These are phyloP conservation scores for Amphimedon queenslandica DNA, from an alignment of 37 sponge, comb jelly and placozoan genomes.

Conservation along the genomic window DNA sequence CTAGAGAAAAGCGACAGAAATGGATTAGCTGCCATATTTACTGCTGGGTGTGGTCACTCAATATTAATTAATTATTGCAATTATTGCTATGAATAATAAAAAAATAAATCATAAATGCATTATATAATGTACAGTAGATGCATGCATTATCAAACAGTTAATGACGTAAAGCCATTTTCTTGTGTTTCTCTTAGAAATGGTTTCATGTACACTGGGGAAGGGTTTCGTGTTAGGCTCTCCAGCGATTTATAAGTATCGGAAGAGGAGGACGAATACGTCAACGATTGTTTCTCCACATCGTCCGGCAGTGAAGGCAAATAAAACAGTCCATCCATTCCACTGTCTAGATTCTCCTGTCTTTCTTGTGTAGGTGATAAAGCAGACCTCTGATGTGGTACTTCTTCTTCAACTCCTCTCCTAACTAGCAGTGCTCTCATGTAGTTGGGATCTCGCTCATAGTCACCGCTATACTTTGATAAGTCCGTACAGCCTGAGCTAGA, in stretches of 20 bases:
- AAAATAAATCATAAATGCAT: no score
- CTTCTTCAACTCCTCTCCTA: not conserved
- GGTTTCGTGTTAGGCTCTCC: not conserved
- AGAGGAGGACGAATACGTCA: not conserved
- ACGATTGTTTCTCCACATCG: not conserved
- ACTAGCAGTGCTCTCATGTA: constrained; percentile 22
- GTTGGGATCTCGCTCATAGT: constrained; percentile 51
- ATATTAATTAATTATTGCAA: no score
- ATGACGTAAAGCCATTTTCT: no score
- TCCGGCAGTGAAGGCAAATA: not conserved
- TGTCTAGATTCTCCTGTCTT: not conserved
- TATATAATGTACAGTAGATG: no score
- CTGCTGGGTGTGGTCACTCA: no score
- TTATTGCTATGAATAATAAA: no score
- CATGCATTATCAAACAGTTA: no score
- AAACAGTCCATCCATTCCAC: not conserved
- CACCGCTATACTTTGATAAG: constrained; percentile 39
- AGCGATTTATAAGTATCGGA: not conserved
- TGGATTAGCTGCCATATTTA: constrained; percentile 14
- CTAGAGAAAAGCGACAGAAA: constrained; percentile 11
- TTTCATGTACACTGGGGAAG: not conserved
- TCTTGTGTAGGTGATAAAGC: not conserved
- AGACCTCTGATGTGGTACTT: no score
- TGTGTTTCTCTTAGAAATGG: no score
- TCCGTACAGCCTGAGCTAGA: constrained; percentile 3